phyloP scores from a whole-genome alignment of 2,113 vertebrate species.

The Eleginops maclovinus region DNA sequence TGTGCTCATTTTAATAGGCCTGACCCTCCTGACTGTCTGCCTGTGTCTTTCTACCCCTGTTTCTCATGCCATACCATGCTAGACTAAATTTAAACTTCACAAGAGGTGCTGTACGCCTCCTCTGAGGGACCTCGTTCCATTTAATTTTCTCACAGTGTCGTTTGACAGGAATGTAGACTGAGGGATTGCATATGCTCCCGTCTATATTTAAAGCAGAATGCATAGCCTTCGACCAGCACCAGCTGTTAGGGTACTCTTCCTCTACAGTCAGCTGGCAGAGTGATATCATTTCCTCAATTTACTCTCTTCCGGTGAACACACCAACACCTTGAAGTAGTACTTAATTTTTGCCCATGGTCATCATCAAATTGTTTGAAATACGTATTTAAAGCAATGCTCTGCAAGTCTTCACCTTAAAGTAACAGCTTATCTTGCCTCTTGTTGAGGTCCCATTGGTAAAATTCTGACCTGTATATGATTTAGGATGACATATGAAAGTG shows the following conservation, averaged over 20 bases:
- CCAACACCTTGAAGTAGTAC: not conserved
- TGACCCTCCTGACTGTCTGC: slow-evolving; percentile 37
- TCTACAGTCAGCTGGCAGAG: slow-evolving; percentile 18
- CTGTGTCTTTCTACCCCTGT: slow-evolving; percentile 20
- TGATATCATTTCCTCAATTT: slow-evolving; percentile 9
- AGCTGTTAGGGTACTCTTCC: slow-evolving; percentile 53
- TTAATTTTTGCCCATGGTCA: not conserved
- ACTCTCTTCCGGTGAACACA: slow-evolving; percentile 15
- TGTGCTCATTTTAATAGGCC: slow-evolving; percentile 52
- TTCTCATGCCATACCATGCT: slow-evolving; percentile 36
- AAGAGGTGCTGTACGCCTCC: slow-evolving; percentile 43
- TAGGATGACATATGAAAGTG: no score
- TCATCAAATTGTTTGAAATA: not conserved
- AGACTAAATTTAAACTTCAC: slow-evolving; percentile 62
- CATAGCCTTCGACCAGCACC: slow-evolving; percentile 38
- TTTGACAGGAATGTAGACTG: slow-evolving; percentile 57
- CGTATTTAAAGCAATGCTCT: not conserved
- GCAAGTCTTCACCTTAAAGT: no score
- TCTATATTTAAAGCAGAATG: slow-evolving; percentile 73
- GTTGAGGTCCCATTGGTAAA: no score
- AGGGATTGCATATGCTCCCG: slow-evolving; percentile 26
- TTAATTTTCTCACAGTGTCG: slow-evolving; percentile 53
- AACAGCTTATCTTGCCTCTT: no score
- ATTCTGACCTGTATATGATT: no score
- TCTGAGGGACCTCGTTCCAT: slow-evolving; percentile 47